phyloP scores from a whole-genome alignment of 1,140 invertebrate species.

The Cotesia glomerata region DNA sequence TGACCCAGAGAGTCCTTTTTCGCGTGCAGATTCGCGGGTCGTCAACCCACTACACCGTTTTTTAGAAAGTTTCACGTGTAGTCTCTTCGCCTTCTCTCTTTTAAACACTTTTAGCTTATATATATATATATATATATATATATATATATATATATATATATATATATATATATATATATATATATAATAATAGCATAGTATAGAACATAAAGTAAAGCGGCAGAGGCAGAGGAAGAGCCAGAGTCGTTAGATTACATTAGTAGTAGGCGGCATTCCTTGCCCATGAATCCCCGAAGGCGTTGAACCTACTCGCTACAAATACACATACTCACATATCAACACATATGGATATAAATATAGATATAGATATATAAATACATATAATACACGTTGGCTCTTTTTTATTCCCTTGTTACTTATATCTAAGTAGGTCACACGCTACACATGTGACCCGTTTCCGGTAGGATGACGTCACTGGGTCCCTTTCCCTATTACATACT shows the following conservation, averaged over 20 bases:
- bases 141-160: not conserved
- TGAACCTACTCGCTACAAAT: too few relatives aligned
- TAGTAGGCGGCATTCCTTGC: slow-evolving; percentile 3
- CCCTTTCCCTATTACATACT: not conserved
- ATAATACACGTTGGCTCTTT: not conserved
- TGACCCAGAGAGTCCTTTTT: slow-evolving; percentile 26
- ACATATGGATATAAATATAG: slow-evolving; percentile 18
- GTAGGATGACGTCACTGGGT: slow-evolving; percentile 40
- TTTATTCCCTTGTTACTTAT: slow-evolving; percentile 24
- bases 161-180: not conserved
- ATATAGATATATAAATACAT: slow-evolving; percentile 5
- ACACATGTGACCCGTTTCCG: slow-evolving; percentile 41
- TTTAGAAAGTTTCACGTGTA: slow-evolving; percentile 19
- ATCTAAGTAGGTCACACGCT: slow-evolving; percentile 34
- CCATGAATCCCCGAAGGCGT: too few relatives aligned
- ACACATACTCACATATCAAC: not conserved
- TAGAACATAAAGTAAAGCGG: not conserved
- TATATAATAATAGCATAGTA: not conserved
- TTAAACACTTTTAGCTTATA: not conserved
- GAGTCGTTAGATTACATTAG: not conserved
- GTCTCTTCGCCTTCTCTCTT: slow-evolving; percentile 8
- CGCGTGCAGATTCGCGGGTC: slow-evolving; percentile 22
- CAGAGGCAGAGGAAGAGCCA: slow-evolving; percentile 3
- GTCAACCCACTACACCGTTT: slow-evolving; percentile 9
- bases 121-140: not conserved